Percentiles rank a stretch among this genome's conserved stretches.
Conservation (phyloP, 2,888 invertebrate species). For the Sceliomorpha sp. region DNA sequence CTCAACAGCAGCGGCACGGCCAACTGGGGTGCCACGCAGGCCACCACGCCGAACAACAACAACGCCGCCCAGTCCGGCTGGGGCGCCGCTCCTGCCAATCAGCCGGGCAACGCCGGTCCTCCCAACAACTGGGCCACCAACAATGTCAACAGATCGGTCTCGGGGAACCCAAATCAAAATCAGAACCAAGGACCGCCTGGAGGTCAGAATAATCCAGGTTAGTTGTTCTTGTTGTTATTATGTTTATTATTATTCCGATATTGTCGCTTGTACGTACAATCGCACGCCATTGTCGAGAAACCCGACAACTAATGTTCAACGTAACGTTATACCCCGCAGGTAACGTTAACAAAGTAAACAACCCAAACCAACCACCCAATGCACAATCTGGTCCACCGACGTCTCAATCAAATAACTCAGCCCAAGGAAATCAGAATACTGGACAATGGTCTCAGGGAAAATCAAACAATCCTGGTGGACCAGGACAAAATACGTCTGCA, state of each 20-base stretch:
- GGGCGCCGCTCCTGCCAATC: slow-evolving; percentile 79
- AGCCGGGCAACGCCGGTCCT: slow-evolving; percentile 68
- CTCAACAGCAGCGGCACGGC: slow-evolving; percentile 86
- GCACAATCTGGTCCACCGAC: slow-evolving; percentile 81
- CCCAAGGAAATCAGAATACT: slow-evolving; percentile 72
- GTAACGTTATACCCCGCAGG: no score
- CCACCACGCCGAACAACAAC: slow-evolving; percentile 84
- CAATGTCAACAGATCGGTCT: slow-evolving; percentile 72
- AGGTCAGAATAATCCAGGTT: slow-evolving; percentile 70
- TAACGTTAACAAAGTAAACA: slow-evolving; percentile 79
- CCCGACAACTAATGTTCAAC: no score
- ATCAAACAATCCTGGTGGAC: slow-evolving; percentile 71
- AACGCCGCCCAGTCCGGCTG: slow-evolving; percentile 82
- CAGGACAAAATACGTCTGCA: slow-evolving; percentile 70
- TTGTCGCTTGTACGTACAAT: no score
- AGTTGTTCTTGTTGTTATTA: slow-evolving; percentile 2
- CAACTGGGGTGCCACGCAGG: slow-evolving; percentile 89
- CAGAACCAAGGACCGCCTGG: slow-evolving; percentile 73
- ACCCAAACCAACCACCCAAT: slow-evolving; percentile 80
- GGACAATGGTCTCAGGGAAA: slow-evolving; percentile 76
- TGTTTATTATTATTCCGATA: no score
- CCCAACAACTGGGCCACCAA: slow-evolving; percentile 73
- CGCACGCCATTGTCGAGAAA: no score
- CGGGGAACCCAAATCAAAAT: slow-evolving; percentile 71
- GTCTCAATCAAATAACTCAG: slow-evolving; percentile 79